phyloP scores from a whole-genome alignment of 1,140 invertebrate species.

The Dreissena polymorpha region DNA sequence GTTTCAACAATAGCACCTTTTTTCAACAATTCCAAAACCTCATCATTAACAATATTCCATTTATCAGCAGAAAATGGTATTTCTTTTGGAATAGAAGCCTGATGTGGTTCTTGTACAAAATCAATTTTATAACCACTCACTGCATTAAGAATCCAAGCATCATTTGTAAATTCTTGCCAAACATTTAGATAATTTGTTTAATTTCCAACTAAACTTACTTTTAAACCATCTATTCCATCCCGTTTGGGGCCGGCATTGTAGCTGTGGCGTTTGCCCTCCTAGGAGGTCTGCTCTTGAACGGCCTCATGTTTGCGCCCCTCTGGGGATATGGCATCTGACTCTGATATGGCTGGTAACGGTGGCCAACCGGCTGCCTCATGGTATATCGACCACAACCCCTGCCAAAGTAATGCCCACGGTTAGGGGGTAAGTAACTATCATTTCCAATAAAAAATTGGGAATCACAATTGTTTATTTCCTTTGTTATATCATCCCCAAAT shows the following conservation, averaged over 20 bases:
- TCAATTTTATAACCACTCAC: slow-evolving; percentile 30
- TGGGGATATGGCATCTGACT: not conserved
- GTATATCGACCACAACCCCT: slow-evolving; percentile 10
- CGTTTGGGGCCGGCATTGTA: slow-evolving; percentile 23
- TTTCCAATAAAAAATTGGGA: not conserved
- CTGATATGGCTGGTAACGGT: slow-evolving; percentile 10
- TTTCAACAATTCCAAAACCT: slow-evolving; percentile 15
- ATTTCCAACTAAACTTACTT: slow-evolving; percentile 23
- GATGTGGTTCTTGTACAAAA: slow-evolving; percentile 11
- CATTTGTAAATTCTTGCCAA: slow-evolving; percentile 20
- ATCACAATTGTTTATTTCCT: slow-evolving; percentile 43
- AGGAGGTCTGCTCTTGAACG: not conserved
- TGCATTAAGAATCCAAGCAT: slow-evolving; percentile 39
- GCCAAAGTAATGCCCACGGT: not conserved
- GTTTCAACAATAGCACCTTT: slow-evolving; percentile 34
- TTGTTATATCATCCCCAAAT: slow-evolving; percentile 32
- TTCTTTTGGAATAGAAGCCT: slow-evolving; percentile 15
- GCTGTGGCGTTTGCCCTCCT: not conserved
- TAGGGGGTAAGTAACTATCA: not conserved
- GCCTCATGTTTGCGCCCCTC: not conserved
- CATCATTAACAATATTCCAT: slow-evolving; percentile 13
- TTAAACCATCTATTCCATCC: slow-evolving; percentile 7
- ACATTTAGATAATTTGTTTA: not conserved
- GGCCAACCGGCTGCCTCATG: not conserved
- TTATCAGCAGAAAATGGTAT: slow-evolving; percentile 23